phyloP scores from a whole-genome alignment of 2,888 invertebrate species.

The Gordius sp. region DNA sequence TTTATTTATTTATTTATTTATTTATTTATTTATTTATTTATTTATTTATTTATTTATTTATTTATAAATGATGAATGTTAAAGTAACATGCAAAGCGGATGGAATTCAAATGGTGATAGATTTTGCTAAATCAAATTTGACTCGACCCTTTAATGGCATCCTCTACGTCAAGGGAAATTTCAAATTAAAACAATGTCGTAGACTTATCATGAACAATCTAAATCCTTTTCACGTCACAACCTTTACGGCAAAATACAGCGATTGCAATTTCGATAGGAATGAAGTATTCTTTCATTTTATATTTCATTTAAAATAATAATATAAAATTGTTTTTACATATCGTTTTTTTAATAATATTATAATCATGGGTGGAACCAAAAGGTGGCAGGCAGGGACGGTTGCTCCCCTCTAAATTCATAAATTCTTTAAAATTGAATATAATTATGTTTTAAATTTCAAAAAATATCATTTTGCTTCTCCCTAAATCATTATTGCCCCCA shows the following conservation, averaged over 20 bases:
- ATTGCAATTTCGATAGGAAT: conserved; percentile 9
- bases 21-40: not conserved
- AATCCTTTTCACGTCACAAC: not conserved
- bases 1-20: not conserved
- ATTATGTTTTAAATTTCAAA: no score
- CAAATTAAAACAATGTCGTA: conserved; percentile 17
- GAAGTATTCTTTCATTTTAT: no score
- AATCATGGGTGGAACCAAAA: no score
- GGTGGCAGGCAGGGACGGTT: no score
- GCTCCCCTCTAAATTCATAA: no score
- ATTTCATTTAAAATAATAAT: no score
- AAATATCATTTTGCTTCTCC: no score
- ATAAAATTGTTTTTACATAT: no score
- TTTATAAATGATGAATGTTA: not conserved
- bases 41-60: not conserved
- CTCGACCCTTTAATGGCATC: conserved; percentile 13
- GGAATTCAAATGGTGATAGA: conserved; percentile 14
- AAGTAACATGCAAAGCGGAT: conserved; percentile 11
- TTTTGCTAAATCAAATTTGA: not conserved
- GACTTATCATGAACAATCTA: not conserved
- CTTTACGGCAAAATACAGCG: conserved; percentile 17
- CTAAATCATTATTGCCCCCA: no score
- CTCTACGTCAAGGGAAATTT: conserved; percentile 17
- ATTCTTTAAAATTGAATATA: no score
- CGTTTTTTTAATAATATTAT: no score